Evolutionary conservation across 2,113 vertebrate species (phyloP).

Genomic region (Steatornis caripensis): DNA sequence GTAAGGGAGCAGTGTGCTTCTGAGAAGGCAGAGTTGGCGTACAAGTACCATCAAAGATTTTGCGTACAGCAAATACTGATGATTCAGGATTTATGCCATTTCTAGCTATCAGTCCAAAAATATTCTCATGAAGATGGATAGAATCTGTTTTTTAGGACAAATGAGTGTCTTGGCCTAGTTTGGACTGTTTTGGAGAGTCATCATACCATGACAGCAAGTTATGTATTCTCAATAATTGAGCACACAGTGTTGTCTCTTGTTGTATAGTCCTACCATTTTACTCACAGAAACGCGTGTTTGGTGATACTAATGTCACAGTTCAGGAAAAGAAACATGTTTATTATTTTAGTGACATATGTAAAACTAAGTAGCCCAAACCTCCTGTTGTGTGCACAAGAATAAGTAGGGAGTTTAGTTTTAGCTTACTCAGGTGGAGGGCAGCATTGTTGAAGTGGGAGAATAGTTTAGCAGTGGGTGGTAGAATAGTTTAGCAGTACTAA

Average conservation of each 20-base stretch:
- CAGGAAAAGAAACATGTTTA: not conserved
- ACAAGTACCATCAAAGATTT: not conserved
- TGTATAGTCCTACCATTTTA: not conserved
- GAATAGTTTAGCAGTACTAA: not conserved
- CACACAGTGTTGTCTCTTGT: not conserved
- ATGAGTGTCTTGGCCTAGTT: not conserved
- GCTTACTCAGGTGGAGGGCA: not conserved
- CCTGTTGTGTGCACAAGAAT: not conserved
- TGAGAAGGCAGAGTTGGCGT: not conserved
- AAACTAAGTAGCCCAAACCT: not conserved
- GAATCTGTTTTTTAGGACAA: not conserved
- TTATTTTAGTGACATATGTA: not conserved
- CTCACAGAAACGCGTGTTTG: not conserved
- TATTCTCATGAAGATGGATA: not conserved
- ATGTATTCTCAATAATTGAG: not conserved
- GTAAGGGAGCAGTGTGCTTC: not conserved
- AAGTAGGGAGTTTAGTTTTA: not conserved
- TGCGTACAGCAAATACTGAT: not conserved
- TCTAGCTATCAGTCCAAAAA: not conserved
- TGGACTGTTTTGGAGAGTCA: not conserved
- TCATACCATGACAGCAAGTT: not conserved
- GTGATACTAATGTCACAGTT: not conserved
- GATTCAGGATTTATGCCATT: not conserved
- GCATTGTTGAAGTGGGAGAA: not conserved
- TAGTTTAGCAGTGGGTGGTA: not conserved